Evolutionary conservation across 2,888 invertebrate species (phyloP), one percentile per base, ranked within the genome.

Genomic region (Limnephilus rhombicus): DNA sequence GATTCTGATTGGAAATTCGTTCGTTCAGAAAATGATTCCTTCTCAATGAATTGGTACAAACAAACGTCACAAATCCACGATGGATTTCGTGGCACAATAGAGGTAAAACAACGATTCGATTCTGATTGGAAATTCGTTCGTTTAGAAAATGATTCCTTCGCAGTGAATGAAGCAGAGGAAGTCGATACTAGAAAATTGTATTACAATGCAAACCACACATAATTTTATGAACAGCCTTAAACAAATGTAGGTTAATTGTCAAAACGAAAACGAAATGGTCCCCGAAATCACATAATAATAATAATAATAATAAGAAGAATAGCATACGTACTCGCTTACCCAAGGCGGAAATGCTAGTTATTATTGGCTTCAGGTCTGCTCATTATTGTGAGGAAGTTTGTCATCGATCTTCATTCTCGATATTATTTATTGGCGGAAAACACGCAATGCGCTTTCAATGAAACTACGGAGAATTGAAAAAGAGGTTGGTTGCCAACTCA

Each of bases 391-490:
- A 86, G 86, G 45, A 45, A 49, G 86, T 45, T 45, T 45, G 83
- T 86, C 86, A 86, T 86, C 85, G 37, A 85, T 85, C 86, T 86
- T 45, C 86, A 49, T 37, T 49, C 49, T 29, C 41, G 86, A n/a
- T 68, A 68, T 24, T 86, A 86, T 86, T 86, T 86, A 86, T 86
- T 49, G 49, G n/a, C 13, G 29, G 24, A 45, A 86, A 45, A 45
- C 86, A 86, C 86, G 86, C 86, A 45, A 86, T 29, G 45, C 37
- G 86, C 49, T 45, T 86, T 45, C 86, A n/a, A 86, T 45, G 37
- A 83, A 83, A 83, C 83, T 5, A 83, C 11, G 24, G 24, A 37
- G 24, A 9, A 68, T 68, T n/a, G 82, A 29, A 83, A 83, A 83
- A 18, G 68, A 68, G 68, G 68, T n/a, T n/a, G 9, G 24, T n/a